phyloP scores from a whole-genome alignment of 2,113 vertebrate genomes.

The Nicator chloris region DNA sequence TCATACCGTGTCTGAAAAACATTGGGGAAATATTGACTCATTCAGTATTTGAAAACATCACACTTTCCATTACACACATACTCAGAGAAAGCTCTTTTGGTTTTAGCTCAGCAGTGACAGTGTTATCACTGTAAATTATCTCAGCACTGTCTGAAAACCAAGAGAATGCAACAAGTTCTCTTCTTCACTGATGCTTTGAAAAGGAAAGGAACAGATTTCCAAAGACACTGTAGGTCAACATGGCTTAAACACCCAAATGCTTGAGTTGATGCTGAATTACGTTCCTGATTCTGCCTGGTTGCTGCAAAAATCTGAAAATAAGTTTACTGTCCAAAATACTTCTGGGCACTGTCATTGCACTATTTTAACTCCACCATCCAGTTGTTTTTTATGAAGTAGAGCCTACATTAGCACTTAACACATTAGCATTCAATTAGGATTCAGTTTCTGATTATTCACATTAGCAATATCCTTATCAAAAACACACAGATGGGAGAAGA shows the following conservation, averaged over 20 bases:
- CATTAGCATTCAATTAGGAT: background rate
- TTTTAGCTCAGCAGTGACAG: background rate
- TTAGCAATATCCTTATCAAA: background rate
- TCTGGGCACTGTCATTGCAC: background rate
- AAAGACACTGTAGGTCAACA: background rate
- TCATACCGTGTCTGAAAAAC: background rate
- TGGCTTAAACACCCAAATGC: background rate
- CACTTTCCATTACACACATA: background rate
- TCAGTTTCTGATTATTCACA: background rate
- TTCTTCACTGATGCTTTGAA: background rate
- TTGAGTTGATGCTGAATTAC: background rate
- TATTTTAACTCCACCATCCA: background rate
- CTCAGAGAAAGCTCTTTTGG: background rate
- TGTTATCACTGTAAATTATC: background rate
- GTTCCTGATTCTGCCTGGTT: background rate
- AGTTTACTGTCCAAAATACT: background rate
- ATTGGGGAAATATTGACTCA: conserved; percentile 4
- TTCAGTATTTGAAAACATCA: background rate
- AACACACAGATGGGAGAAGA: background rate
- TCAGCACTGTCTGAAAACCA: background rate
- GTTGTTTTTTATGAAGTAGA: background rate
- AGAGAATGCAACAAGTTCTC: background rate
- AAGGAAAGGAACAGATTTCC: background rate
- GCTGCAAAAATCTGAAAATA: background rate
- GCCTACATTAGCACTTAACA: background rate